phyloP scores from a whole-genome alignment of 2,888 invertebrate species.

The Lepidonotus clava region DNA sequence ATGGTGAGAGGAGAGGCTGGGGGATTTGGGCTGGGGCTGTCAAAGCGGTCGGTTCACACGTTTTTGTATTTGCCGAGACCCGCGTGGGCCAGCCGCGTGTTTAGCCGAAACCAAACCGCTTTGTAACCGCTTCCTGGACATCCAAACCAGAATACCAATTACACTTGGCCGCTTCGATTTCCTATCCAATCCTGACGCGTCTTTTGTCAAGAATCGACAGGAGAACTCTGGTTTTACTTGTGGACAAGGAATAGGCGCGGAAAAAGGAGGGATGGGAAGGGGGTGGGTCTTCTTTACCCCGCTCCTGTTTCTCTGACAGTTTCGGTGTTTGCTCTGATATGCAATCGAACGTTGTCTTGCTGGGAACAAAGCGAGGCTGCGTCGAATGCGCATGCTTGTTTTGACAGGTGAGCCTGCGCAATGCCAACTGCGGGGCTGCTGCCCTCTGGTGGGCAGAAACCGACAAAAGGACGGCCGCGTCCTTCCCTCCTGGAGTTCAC shows the following conservation, averaged over 20 bases:
- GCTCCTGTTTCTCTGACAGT: not conserved
- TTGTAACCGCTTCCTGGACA: conserved; percentile 47
- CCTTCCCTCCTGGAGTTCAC: not conserved
- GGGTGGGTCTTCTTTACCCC: not conserved
- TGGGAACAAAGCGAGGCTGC: conserved; percentile 17
- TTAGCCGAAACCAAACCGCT: conserved; percentile 15
- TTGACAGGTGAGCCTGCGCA: conserved; percentile 28
- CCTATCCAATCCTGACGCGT: not conserved
- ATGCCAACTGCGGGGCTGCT: not conserved
- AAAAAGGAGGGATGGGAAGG: not conserved
- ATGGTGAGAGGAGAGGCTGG: not conserved
- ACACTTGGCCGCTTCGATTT: conserved; percentile 19
- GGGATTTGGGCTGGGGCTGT: not conserved
- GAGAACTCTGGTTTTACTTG: not conserved
- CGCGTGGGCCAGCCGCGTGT: not conserved
- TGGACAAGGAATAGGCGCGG: not conserved
- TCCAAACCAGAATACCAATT: conserved; percentile 49
- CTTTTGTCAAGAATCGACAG: conserved; percentile 3
- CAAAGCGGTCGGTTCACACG: not conserved
- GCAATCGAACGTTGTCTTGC: conserved; percentile 20
- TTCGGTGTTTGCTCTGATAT: conserved; percentile 28
- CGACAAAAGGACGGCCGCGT: not conserved
- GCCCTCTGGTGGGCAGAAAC: not conserved
- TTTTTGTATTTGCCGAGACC: conserved; percentile 29
- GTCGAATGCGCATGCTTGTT: conserved; percentile 26